A percentile compares a stretch with the other conserved stretches of the same genome.
These are phyloP conservation scores for Acromyrmex heyeri DNA, from an alignment of 1,140 invertebrate species.

Conservation along the genomic window DNA sequence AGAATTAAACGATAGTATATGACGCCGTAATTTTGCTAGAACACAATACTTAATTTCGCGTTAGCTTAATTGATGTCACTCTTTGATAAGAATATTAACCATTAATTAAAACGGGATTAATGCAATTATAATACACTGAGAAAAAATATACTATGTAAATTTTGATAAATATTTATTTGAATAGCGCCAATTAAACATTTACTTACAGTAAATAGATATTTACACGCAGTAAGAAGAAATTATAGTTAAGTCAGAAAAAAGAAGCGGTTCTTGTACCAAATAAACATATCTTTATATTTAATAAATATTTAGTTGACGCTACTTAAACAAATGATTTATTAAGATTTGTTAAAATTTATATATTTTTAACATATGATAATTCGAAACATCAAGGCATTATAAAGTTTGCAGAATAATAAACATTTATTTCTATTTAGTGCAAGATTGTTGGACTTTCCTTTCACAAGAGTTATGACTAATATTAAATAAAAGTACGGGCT, in stretches of 20 bases:
- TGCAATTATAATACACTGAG: neutral
- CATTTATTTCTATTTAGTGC: neutral
- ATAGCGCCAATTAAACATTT: no score
- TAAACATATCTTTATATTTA: no score
- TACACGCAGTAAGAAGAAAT: no score
- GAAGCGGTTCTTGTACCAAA: no score
- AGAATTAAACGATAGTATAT: neutral
- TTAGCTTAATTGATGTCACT: slow-evolving; percentile 6
- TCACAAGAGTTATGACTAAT: neutral
- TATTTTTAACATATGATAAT: neutral
- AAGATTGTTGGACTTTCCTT: neutral
- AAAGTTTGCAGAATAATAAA: neutral
- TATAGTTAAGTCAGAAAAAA: no score
- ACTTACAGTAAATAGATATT: no score
- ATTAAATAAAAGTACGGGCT: slow-evolving; percentile 3
- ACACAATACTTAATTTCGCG: slow-evolving; percentile 11
- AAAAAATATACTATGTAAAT: no score
- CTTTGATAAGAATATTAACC: slow-evolving; percentile 20
- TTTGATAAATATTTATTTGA: no score
- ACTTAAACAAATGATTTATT: no score
- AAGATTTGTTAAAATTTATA: no score
- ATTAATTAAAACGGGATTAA: neutral
- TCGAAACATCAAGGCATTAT: neutral
- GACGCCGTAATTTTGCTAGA: neutral
- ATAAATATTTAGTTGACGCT: no score